These are phyloP conservation scores for Saccostrea glomerata DNA, from an alignment of 1,140 invertebrate genomes.

Conservation along the genomic window DNA sequence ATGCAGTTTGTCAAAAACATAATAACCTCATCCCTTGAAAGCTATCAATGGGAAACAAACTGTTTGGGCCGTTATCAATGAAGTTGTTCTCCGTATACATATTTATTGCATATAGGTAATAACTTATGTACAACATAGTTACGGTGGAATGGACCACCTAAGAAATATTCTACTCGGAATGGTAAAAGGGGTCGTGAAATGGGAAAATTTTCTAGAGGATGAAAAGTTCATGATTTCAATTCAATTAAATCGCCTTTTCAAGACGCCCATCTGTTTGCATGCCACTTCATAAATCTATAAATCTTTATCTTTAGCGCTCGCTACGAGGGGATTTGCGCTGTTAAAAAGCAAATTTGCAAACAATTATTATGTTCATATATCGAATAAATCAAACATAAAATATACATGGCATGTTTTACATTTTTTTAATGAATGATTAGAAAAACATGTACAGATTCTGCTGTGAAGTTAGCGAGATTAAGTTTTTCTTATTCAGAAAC, in stretches of 20 bases:
- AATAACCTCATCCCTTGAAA: conserved; percentile 5
- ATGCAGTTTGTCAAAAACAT: background rate
- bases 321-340: conserved; percentile 16
- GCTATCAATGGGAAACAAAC: background rate
- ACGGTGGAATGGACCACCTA: background rate
- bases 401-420: background rate
- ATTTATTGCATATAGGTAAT: background rate
- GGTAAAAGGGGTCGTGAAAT: background rate
- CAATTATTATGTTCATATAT: conserved; percentile 36
- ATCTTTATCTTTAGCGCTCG: conserved; percentile 3
- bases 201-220: background rate
- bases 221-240: conserved; percentile 32
- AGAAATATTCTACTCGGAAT: background rate
- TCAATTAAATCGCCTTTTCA: conserved; percentile 28
- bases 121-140: background rate
- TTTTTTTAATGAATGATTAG: background rate
- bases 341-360: conserved; percentile 38
- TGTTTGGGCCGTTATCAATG: background rate
- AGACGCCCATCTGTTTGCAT: conserved; percentile 20
- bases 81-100: conserved; percentile 7
- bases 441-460: background rate
- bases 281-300: conserved; percentile 36
- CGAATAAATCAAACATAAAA: background rate
- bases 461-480: background rate
- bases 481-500: background rate